Evolutionary conservation across 1,140 invertebrate genomes (phyloP).

Genomic region (Bilobella aurantiaca): DNA sequence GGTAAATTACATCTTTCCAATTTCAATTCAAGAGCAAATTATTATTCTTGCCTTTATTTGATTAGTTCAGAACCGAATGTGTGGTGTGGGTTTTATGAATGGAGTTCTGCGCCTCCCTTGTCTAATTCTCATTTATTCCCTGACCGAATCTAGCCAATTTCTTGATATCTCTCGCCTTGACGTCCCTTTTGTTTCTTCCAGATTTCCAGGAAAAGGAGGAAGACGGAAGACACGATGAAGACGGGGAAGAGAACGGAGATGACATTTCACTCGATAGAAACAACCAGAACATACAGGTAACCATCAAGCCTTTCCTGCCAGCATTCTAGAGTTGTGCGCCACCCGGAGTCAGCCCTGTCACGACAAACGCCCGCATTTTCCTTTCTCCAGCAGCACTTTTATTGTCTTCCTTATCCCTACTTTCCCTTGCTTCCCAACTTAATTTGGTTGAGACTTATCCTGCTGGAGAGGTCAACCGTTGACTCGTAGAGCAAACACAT

Average conservation of each 20-base stretch:
- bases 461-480: too few relatives aligned
- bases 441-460: too few relatives aligned
- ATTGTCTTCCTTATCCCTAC: neutral
- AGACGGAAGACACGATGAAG: slow-evolving; percentile 34
- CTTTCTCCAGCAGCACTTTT: neutral
- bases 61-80: too few relatives aligned
- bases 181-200: neutral
- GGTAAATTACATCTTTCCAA: too few relatives aligned
- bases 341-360: neutral
- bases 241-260: slow-evolving; percentile 35
- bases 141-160: neutral
- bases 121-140: neutral
- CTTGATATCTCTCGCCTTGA: neutral
- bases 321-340: too few relatives aligned
- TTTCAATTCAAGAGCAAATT: too few relatives aligned
- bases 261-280: slow-evolving; percentile 35
- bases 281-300: slow-evolving; percentile 39
- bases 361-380: neutral
- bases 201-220: slow-evolving; percentile 33
- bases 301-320: too few relatives aligned
- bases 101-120: too few relatives aligned
- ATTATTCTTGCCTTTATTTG: too few relatives aligned
- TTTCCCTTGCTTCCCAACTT: neutral
- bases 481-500: too few relatives aligned
- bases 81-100: too few relatives aligned